Conservation (phyloP, 2,888 invertebrate species). For the Heliconius erato region DNA sequence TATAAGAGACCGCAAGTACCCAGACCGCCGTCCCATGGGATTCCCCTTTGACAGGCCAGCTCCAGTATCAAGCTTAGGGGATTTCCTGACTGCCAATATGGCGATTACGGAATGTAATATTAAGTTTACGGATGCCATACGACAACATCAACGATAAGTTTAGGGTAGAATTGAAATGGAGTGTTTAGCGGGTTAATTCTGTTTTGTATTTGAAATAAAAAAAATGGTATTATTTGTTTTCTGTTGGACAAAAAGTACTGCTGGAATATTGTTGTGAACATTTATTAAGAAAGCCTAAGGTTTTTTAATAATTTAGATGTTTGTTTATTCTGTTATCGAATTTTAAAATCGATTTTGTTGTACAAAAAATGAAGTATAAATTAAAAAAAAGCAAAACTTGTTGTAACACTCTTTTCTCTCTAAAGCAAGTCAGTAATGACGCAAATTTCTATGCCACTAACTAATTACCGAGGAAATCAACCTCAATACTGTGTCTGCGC, state of each 20-base stretch:
- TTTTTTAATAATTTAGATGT: too few relatives aligned
- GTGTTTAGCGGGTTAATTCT: background rate
- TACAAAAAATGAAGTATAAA: too few relatives aligned
- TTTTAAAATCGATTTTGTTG: too few relatives aligned
- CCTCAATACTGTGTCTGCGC: conserved; percentile 56
- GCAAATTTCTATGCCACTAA: conserved; percentile 37
- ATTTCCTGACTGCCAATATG: conserved; percentile 93
- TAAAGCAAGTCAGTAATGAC: conserved; percentile 34
- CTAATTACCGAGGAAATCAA: conserved; percentile 12
- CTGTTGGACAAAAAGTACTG: too few relatives aligned
- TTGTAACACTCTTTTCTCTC: background rate
- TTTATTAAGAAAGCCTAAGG: too few relatives aligned
- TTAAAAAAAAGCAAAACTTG: too few relatives aligned
- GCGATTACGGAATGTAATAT: conserved; percentile 86
- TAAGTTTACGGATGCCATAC: conserved; percentile 85
- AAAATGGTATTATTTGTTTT: too few relatives aligned
- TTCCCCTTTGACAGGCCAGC: conserved; percentile 92
- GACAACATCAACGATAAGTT: conserved; percentile 58
- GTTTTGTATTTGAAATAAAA: background rate
- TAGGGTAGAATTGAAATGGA: background rate
- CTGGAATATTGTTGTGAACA: too few relatives aligned
- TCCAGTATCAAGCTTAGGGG: conserved; percentile 84
- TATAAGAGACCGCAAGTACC: conserved; percentile 88
- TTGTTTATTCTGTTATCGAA: too few relatives aligned
- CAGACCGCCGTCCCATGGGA: conserved; percentile 89